Base-by-base conservation (phyloP, 1,140 invertebrate genomes). In the Lasioglossum baleicum region DNA sequence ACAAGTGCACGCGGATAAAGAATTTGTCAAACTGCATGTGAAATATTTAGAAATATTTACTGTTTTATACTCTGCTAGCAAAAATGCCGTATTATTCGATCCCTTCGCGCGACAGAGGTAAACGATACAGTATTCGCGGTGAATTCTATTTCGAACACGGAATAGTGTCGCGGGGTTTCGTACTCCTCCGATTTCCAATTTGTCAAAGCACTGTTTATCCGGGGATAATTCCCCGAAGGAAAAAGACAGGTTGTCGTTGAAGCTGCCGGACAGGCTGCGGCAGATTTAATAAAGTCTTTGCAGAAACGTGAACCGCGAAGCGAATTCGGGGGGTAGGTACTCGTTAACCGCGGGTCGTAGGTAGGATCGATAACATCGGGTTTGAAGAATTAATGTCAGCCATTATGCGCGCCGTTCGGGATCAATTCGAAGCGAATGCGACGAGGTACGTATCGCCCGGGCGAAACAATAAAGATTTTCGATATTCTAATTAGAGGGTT, bases 201-300 rank as follows among this genome's bases (percentile, higher is more conserved):
- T 31, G 60, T 26, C 7, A 31, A 13, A 64, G 61, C 13, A 7
- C 15, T 35, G 61, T 17, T 35, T 64, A 17, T 13, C 61, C 6
- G 31, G 13, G 31, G 31, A 63, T 63, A 63, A 63, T 63, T 63
- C 31, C 11, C 31, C 60, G 15, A 26, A 40, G 4, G 15, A 15
- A 64, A 40, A 64, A 4, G 61, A 64, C 61, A 64, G 61, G 61
- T 64, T 64, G 61, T 40, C 61, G 61, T 64, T 64, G 40, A 64
- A 64, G 31, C 31, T 40, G 61, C 31, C 31, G 2, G 31, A 40
- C 31, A 26, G 26, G 17, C 61, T 2, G 13, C 10, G 11, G 11
- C 26, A 31, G 15, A 64, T 64, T 64, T 64, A 64, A 64, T 64
- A 64, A 64, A 64, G 40, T 13, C 61, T 40, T 64, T 31, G 15